phyloP scores from a whole-genome alignment of 2,888 invertebrate genomes.

The Melieria omissa region DNA sequence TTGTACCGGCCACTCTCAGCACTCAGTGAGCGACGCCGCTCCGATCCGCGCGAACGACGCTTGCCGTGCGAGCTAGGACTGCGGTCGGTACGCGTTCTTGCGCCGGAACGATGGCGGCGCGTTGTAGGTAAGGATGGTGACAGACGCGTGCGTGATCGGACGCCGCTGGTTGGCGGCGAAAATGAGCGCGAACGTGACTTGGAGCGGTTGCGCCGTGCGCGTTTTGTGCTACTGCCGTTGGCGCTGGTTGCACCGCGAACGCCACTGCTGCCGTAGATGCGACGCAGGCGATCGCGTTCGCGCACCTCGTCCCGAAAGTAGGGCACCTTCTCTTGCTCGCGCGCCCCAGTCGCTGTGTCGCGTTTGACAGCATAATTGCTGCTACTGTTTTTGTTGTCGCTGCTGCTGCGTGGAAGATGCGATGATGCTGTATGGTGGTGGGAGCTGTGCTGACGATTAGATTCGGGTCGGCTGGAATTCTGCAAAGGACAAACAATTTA shows the following conservation, averaged over 20 bases:
- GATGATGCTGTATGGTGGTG: background rate
- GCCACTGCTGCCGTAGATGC: constrained; percentile 37
- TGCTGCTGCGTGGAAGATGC: background rate
- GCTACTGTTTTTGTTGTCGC: background rate
- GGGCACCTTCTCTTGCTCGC: constrained; percentile 44
- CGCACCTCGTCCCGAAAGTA: constrained; percentile 48
- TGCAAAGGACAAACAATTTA: too few species aligned
- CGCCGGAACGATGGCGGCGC: constrained; percentile 12
- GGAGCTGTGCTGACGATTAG: background rate
- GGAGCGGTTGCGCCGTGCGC: constrained; percentile 17
- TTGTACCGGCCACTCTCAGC: background rate
- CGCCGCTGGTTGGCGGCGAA: background rate
- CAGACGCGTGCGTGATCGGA: background rate
- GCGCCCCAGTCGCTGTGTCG: constrained; percentile 16
- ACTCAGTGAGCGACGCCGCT: too few species aligned
- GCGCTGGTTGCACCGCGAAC: background rate
- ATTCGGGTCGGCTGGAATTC: too few species aligned
- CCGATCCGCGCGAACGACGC: background rate
- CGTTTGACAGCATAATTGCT: background rate
- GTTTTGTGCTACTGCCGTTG: background rate
- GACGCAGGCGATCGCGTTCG: constrained; percentile 47
- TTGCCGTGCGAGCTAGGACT: background rate
- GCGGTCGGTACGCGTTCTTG: constrained; percentile 4
- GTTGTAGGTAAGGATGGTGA: background rate
- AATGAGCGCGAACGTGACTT: constrained; percentile 35